Base-by-base conservation (phyloP, 2,113 vertebrate species). In the Platysteira castanea region DNA sequence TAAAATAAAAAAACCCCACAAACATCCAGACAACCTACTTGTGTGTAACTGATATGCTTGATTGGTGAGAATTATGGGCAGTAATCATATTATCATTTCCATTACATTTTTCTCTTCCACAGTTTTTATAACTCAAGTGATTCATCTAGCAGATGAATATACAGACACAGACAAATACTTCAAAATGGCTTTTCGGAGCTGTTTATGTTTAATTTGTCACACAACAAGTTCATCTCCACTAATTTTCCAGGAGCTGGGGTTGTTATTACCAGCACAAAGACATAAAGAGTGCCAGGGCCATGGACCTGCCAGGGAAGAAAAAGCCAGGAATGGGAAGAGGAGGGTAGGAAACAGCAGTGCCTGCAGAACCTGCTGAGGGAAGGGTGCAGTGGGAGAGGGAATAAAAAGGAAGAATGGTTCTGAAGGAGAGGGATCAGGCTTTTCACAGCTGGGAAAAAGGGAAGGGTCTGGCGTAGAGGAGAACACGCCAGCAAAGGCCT, bases 41-140 rank as follows among this genome's bases (percentile, higher is more conserved):
- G 64, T 64, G 82, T 8, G 3, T 78, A 95, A 96, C 56, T 94
- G 97, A 96, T 96, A 53, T 17, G 73, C 96, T 84, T 96, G 95
- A 96, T 96, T 96, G 92, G 86, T 73, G 91, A 89, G 84, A 95
- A 92, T 97, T 95, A 94, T 44, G 85, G 93, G 78, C 93, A 83
- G 91, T 96, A 97, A 97, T 97, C 95, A 95, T 81, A 96, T 97
- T 97, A 96, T 95, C 87, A 96, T 95, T 96, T 89, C 95, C 87
- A 93, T 95, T 91, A 90, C 61, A 63, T 83, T 94, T 87, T 84
- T 79, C 73, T 94, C 78, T 86, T 94, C 71, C 71, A 86, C 74
- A 84, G 37, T 74, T 95, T 88, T 94, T 89, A 86, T 91, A 90
- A 93, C 90, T 94, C 93, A 76, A 96, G 90, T 96, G 95, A 94